phyloP scores from a whole-genome alignment of 2,113 vertebrate genomes.

The Sitta europaea region DNA sequence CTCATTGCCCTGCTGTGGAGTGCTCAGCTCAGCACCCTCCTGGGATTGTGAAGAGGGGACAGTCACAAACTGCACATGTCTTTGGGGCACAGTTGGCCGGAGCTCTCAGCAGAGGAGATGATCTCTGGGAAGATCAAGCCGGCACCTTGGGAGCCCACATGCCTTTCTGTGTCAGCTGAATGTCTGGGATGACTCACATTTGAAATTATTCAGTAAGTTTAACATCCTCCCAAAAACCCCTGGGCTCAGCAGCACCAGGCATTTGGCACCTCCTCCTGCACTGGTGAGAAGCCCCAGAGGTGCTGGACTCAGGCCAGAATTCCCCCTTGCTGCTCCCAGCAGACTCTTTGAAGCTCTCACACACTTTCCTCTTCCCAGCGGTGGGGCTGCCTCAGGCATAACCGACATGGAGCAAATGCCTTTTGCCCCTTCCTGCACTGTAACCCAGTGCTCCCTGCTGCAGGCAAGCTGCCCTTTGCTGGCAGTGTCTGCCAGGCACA shows the following conservation, averaged over 20 bases:
- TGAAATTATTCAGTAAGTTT: not conserved
- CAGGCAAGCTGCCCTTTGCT: not conserved
- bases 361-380: rapidly evolving
- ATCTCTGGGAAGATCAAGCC: not conserved
- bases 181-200: not conserved
- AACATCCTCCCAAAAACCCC: not conserved
- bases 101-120: not conserved
- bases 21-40: not conserved
- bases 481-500: not conserved
- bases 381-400: not conserved
- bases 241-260: not conserved
- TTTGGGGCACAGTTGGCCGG: not conserved
- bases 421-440: not conserved
- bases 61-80: rapidly evolving
- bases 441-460: rapidly evolving
- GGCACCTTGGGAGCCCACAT: not conserved
- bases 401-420: not conserved
- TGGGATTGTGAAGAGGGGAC: not conserved
- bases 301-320: not conserved
- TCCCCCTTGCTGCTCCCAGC: not conserved
- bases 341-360: not conserved
- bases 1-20: not conserved
- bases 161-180: not conserved
- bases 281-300: not conserved
- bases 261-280: not conserved